Conservation (phyloP, 2,797 vertebrate species). For the Spinus pinus region DNA sequence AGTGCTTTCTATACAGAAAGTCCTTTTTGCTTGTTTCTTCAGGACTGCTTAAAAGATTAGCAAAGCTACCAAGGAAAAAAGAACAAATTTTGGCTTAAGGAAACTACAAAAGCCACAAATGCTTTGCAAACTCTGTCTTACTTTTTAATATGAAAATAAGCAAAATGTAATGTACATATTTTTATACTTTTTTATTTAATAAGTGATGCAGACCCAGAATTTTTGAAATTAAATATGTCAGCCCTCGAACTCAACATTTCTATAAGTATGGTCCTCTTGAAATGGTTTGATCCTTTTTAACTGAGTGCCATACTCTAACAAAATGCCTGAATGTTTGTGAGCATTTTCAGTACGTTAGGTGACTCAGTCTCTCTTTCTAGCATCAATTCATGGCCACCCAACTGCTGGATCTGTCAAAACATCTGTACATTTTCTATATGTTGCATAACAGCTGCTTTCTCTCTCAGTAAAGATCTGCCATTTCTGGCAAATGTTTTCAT, state of each 20-base stretch:
- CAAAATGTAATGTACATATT: constrained; percentile 99
- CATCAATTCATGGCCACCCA: constrained; percentile 72
- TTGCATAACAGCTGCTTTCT: constrained; percentile 97
- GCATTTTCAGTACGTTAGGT: constrained; percentile 59
- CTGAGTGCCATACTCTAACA: constrained; percentile 79
- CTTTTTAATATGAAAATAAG: constrained; percentile 99
- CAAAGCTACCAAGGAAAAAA: constrained; percentile 93
- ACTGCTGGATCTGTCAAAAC: constrained; percentile 84
- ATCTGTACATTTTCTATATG: constrained; percentile 97
- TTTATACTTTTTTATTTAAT: constrained; percentile 92
- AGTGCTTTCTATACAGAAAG: constrained; percentile 84
- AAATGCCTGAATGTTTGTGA: constrained; percentile 71
- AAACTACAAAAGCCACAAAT: constrained; percentile 99
- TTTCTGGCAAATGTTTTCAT: constrained; percentile 85
- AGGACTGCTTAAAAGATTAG: constrained; percentile 93
- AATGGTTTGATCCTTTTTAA: constrained; percentile 74
- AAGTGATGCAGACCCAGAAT: constrained; percentile 94
- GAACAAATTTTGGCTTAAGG: constrained; percentile 99
- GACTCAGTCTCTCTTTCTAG: constrained; percentile 59
- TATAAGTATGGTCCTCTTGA: constrained; percentile 84
- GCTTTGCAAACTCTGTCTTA: constrained; percentile 97
- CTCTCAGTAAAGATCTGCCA: constrained; percentile 93
- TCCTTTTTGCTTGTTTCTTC: constrained; percentile 83
- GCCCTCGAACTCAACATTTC: constrained; percentile 80
- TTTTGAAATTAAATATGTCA: constrained; percentile 85